Conservation (phyloP, 2,888 invertebrate genomes). For the Tiphia femorata region DNA sequence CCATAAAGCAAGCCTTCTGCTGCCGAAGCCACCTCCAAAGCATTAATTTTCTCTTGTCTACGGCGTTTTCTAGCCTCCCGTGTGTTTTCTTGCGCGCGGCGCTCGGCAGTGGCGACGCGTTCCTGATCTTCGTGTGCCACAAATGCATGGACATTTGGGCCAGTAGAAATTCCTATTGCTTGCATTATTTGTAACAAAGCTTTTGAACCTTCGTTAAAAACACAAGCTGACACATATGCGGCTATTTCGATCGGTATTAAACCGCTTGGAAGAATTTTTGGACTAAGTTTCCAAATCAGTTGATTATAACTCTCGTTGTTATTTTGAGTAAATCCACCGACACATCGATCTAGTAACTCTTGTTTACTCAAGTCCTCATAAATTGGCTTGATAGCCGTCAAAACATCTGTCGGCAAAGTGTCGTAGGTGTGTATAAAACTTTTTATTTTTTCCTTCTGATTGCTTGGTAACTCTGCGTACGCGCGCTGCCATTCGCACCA, state of each 20-base stretch:
- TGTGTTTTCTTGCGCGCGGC: conserved; percentile 25
- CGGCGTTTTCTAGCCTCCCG: conserved; percentile 5
- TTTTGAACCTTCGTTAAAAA: conserved; percentile 48
- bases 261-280: conserved; percentile 27
- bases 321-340: conserved; percentile 24
- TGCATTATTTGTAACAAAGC: conserved; percentile 32
- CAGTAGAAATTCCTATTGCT: conserved; percentile 30
- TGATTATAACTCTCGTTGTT: conserved; percentile 20
- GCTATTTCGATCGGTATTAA: conserved; percentile 38
- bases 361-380: conserved; percentile 20
- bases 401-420: conserved; percentile 4
- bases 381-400: conserved; percentile 15
- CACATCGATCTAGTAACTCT: conserved; percentile 18
- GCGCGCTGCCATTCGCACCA: conserved; percentile 31
- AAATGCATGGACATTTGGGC: conserved; percentile 34
- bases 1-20: conserved; percentile 9
- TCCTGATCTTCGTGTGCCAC: conserved; percentile 27
- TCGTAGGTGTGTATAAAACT: not conserved
- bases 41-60: conserved; percentile 4
- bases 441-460: conserved; percentile 6
- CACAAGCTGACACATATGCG: conserved; percentile 34
- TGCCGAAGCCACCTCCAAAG: not conserved
- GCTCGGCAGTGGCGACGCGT: conserved; percentile 31
- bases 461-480: not conserved
- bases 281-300: conserved; percentile 1